Evolutionary conservation across 2,888 invertebrate species (phyloP).

Genomic region (Machimus rusticus): DNA sequence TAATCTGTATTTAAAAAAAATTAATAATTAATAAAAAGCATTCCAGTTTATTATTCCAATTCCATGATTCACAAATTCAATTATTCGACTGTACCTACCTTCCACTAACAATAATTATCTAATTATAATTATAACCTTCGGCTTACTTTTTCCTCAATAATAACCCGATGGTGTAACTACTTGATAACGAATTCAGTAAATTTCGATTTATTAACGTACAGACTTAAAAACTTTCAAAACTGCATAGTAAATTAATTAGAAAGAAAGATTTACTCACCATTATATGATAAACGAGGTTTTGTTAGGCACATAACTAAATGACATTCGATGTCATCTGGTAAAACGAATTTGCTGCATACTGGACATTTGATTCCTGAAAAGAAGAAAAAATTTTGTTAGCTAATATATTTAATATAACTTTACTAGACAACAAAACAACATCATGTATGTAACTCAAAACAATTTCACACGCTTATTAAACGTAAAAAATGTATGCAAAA

Average conservation of each 20-base stretch:
- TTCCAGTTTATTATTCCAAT: too few relatives aligned
- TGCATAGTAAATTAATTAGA: neutral
- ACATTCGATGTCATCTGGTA: conserved; percentile 98
- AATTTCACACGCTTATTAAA: neutral
- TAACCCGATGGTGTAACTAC: too few relatives aligned
- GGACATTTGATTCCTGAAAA: conserved; percentile 97
- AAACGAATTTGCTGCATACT: conserved; percentile 97
- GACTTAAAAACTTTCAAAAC: too few relatives aligned
- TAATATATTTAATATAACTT: neutral
- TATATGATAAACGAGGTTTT: conserved; percentile 97
- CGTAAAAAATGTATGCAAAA: neutral
- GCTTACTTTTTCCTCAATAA: too few relatives aligned
- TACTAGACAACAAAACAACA: neutral
- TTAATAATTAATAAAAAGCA: too few relatives aligned
- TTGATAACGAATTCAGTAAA: too few relatives aligned
- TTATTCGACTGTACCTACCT: too few relatives aligned
- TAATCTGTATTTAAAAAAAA: too few relatives aligned
- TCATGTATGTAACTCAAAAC: neutral
- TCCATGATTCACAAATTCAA: too few relatives aligned
- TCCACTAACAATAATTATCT: too few relatives aligned
- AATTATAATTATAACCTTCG: too few relatives aligned
- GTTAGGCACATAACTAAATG: conserved; percentile 99
- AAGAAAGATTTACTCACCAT: conserved; percentile 72
- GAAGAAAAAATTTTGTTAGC: conserved; percentile 49
- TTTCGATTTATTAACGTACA: neutral